These are phyloP conservation scores for Tachycineta bicolor DNA, from an alignment of 2,113 vertebrate species.

Conservation along the genomic window DNA sequence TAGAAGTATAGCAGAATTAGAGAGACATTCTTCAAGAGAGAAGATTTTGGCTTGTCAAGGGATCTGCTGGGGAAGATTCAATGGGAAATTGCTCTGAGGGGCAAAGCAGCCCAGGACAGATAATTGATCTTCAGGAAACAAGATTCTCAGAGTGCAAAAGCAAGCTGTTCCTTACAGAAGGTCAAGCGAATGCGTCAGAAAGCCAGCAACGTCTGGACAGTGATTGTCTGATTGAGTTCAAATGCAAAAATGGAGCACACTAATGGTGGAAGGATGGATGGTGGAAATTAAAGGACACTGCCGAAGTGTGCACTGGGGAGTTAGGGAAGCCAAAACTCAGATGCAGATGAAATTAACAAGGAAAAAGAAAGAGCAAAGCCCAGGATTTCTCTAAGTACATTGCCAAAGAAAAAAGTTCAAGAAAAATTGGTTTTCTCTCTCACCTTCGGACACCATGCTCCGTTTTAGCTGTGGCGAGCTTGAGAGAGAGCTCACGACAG, in stretches of 20 bases:
- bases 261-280: background rate
- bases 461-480: no score
- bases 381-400: background rate
- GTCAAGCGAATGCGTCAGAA: background rate
- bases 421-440: background rate
- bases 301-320: rapidly evolving
- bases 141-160: background rate
- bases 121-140: background rate
- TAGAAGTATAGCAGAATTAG: background rate
- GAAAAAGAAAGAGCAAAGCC: background rate
- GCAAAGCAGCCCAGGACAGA: background rate
- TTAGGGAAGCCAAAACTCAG: background rate
- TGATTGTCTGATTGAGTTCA: background rate
- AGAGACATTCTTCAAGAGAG: background rate
- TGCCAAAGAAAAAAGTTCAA: background rate
- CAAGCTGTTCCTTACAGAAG: background rate
- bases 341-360: background rate
- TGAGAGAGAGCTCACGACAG: no score
- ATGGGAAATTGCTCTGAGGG: background rate
- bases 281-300: background rate
- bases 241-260: background rate
- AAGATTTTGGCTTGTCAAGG: background rate
- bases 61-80: background rate
- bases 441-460: no score
- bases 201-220: background rate